These are phyloP conservation scores for Lottia gigantea DNA, from an alignment of 2,888 invertebrate genomes.

Conservation along the genomic window DNA sequence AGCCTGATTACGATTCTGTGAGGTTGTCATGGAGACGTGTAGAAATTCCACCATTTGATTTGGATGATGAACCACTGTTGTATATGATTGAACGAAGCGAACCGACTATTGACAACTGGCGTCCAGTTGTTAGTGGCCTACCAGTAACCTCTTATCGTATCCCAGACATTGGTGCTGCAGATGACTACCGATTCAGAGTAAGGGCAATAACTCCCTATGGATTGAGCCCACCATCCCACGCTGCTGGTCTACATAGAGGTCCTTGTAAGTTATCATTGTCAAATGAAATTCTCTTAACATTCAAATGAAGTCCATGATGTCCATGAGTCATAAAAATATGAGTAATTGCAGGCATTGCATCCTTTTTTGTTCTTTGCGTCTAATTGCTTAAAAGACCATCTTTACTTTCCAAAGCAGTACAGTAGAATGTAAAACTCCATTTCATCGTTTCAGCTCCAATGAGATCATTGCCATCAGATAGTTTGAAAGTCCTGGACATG, in stretches of 20 bases:
- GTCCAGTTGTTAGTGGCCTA: conserved; percentile 58
- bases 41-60: conserved; percentile 50
- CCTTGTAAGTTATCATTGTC: conserved; percentile 35
- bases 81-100: conserved; percentile 58
- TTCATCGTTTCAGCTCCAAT: conserved; percentile 33
- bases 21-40: conserved; percentile 55
- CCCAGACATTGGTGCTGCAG: conserved; percentile 59
- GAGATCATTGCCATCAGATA: conserved; percentile 33
- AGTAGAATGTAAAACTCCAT: neutral
- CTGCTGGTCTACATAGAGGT: conserved; percentile 40
- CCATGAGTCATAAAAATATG: no score
- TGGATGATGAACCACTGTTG: conserved; percentile 49
- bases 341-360: no score
- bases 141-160: conserved; percentile 55
- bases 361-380: no score
- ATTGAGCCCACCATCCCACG: conserved; percentile 93
- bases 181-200: conserved; percentile 94
- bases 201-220: conserved; percentile 97
- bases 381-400: neutral
- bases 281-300: no score
- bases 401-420: neutral
- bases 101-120: conserved; percentile 58
- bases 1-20: conserved; percentile 49
- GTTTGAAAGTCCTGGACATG: conserved; percentile 29
- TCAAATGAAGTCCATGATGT: no score